Evolutionary conservation across 2,888 invertebrate genomes (phyloP).

Genomic region (Argyra leucocephala): DNA sequence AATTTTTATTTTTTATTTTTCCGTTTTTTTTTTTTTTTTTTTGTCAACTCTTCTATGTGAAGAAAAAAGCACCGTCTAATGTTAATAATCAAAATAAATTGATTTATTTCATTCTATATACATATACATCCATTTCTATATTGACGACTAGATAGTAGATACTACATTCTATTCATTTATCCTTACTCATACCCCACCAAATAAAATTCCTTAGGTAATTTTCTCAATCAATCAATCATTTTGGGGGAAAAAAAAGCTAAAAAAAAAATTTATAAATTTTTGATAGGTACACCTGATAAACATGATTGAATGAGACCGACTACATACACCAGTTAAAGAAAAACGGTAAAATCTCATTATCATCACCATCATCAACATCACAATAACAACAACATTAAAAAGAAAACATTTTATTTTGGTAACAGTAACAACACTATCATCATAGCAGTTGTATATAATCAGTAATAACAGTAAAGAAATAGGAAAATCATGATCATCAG

Average conservation of each 20-base stretch:
- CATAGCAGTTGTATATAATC: background rate
- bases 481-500: background rate
- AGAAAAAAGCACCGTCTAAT: background rate
- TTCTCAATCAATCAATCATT: constrained; percentile 6
- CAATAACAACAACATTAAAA: background rate
- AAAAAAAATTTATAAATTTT: too few species aligned
- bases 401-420: too few species aligned
- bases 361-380: background rate
- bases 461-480: background rate
- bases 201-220: background rate
- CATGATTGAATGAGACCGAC: constrained; percentile 6
- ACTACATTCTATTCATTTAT: too few species aligned
- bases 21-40: background rate
- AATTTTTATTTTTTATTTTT: too few species aligned
- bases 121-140: too few species aligned
- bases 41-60: background rate
- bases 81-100: background rate
- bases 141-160: too few species aligned
- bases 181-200: background rate
- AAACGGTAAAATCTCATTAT: background rate
- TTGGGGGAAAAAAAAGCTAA: too few species aligned
- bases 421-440: background rate
- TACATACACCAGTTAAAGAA: background rate
- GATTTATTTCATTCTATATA: background rate
- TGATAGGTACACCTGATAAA: constrained; percentile 3